These are phyloP conservation scores for Ostrea edulis DNA, from an alignment of 1,140 invertebrate genomes.

Conservation along the genomic window DNA sequence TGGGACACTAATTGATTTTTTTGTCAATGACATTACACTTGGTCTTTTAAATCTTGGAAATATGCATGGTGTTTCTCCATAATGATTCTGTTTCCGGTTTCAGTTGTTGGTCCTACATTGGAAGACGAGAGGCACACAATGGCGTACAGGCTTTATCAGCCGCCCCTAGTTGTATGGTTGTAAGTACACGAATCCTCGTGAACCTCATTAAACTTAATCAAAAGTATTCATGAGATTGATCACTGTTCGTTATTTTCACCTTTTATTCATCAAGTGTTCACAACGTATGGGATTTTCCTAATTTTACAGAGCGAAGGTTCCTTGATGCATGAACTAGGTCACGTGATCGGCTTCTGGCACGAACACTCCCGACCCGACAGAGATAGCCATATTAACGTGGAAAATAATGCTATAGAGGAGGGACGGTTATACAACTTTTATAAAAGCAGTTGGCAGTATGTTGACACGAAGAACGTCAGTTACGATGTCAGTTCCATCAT, in stretches of 20 bases:
- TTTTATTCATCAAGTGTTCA: neutral
- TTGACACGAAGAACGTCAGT: conserved; percentile 75
- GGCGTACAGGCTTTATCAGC: conserved; percentile 98
- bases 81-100: neutral
- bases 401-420: conserved; percentile 63
- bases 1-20: neutral
- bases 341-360: conserved; percentile 78
- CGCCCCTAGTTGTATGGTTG: conserved; percentile 95
- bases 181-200: conserved; percentile 30
- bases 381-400: conserved; percentile 68
- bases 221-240: no score
- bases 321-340: conserved; percentile 84
- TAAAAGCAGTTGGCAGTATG: conserved; percentile 87
- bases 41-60: neutral
- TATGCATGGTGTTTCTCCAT: neutral
- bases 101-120: conserved; percentile 98
- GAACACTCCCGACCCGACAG: conserved; percentile 78
- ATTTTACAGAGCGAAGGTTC: conserved; percentile 84
- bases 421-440: conserved; percentile 99
- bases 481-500: conserved; percentile 79
- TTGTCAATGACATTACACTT: neutral
- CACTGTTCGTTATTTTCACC: no score
- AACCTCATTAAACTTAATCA: neutral
- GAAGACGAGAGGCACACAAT: conserved; percentile 90
- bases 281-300: neutral